Percentiles rank a stretch among this genome's conserved stretches.
Conservation (phyloP, 1,140 invertebrate genomes). For the Heliconius nattereri region DNA sequence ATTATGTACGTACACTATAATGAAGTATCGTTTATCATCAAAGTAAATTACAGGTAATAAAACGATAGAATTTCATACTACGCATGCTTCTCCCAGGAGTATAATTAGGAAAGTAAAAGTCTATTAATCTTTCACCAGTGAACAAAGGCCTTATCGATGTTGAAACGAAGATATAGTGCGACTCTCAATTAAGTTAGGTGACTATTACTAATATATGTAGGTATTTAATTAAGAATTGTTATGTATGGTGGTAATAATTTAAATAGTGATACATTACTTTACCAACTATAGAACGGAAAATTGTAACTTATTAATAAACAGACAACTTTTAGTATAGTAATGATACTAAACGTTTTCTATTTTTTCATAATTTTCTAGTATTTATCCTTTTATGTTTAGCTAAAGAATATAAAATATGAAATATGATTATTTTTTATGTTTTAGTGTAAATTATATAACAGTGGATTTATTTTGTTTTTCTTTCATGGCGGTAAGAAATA, state of each 20-base stretch:
- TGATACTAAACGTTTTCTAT: too few relatives aligned
- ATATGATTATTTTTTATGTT: too few relatives aligned
- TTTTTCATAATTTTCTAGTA: too few relatives aligned
- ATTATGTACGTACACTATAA: background rate
- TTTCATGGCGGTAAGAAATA: too few relatives aligned
- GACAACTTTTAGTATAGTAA: too few relatives aligned
- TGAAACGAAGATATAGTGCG: background rate
- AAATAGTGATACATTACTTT: too few relatives aligned
- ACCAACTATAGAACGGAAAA: too few relatives aligned
- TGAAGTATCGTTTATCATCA: background rate
- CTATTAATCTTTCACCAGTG: conserved; percentile 9
- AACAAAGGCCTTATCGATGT: conserved; percentile 8
- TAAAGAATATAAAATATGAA: too few relatives aligned
- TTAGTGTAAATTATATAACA: too few relatives aligned
- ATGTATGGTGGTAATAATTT: background rate
- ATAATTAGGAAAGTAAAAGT: conserved; percentile 13
- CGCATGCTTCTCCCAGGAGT: background rate
- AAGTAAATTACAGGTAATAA: conserved; percentile 8
- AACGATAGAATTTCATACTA: conserved; percentile 9
- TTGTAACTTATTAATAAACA: too few relatives aligned
- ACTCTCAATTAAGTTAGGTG: background rate
- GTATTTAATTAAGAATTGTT: background rate
- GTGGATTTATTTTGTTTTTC: too few relatives aligned
- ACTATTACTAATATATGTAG: background rate
- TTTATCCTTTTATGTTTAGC: too few relatives aligned